Evolutionary conservation across 2,888 invertebrate species (phyloP), one percentile per base, ranked within the genome.

Genomic region (Nomada fabriciana): DNA sequence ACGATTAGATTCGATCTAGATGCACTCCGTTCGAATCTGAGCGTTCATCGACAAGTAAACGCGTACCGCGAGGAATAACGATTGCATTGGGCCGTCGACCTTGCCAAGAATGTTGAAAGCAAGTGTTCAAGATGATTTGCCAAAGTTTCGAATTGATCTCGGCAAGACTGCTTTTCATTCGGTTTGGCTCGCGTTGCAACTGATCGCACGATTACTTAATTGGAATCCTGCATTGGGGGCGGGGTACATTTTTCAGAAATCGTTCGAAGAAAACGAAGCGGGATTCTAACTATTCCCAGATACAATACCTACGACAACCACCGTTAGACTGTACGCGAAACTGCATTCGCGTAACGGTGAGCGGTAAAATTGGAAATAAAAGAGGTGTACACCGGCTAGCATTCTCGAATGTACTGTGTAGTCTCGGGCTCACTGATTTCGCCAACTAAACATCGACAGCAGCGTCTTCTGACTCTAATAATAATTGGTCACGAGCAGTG

Each of bases 241-340:
- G 18, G 53, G n/a, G 15, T 15, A 23, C 60, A 23, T 64, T 65
- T 15, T n/a, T 11, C 2, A n/a, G 9, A 15, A 57, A 11, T 2
- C 15, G 20, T 29, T 23, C 18, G 57, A 61, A 3, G 52, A 77
- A 63, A 53, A 55, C 15, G 70, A 23, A 65, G 42, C 50, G 50
- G 57, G 75, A 53, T 74, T 67, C 67, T 69, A 60, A 25, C 59
- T 50, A 67, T 69, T 82, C 61, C 68, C 13, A 43, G 78, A 10
- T 47, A 47, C 47, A 36, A n/a, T 52, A 52, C 60, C 61, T 77
- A 88, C 86, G 84, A 89, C 86, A 75, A 68, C 59, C 60, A 89
- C 89, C 89, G 88, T 89, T 89, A 88, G 42, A 25, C 69, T 59
- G 71, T 53, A 76, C 72, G 80, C 59, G 70, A 83, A 88, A 79